These are phyloP conservation scores for Cheilosia soror DNA, from an alignment of 2,888 invertebrate species.

Conservation along the genomic window DNA sequence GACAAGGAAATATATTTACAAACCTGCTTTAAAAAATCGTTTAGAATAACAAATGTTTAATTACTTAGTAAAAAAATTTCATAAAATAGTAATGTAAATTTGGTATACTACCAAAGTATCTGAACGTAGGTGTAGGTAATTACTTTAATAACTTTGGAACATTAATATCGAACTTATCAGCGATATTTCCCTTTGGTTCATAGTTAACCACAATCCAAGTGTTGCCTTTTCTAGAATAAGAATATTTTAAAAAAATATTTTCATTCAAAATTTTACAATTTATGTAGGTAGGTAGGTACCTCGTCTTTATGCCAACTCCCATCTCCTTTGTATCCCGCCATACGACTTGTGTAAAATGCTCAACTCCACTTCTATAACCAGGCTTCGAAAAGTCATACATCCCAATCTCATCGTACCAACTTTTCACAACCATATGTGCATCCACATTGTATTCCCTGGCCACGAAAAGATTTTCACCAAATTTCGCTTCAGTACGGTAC, in stretches of 20 bases:
- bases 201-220: constrained; percentile 93
- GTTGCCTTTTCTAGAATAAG: constrained; percentile 85
- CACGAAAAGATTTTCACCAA: constrained; percentile 93
- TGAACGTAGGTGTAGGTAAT: not conserved
- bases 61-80: too few species aligned
- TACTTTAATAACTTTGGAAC: constrained; percentile 7
- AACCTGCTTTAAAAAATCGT: too few species aligned
- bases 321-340: constrained; percentile 91
- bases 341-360: constrained; percentile 93
- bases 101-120: not conserved
- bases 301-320: constrained; percentile 88
- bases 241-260: not conserved
- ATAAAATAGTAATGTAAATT: too few species aligned
- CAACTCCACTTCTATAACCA: constrained; percentile 88
- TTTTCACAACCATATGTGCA: constrained; percentile 90
- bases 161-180: constrained; percentile 86
- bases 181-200: constrained; percentile 94
- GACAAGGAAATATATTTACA: too few species aligned
- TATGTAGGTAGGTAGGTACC: constrained; percentile 78
- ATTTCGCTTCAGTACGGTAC: constrained; percentile 90
- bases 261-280: not conserved
- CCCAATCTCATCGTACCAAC: constrained; percentile 92
- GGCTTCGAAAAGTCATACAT: constrained; percentile 87
- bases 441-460: constrained; percentile 89
- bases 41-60: too few species aligned